Conservation (phyloP, 2,888 invertebrate genomes). For the Drosophila gaucha region DNA sequence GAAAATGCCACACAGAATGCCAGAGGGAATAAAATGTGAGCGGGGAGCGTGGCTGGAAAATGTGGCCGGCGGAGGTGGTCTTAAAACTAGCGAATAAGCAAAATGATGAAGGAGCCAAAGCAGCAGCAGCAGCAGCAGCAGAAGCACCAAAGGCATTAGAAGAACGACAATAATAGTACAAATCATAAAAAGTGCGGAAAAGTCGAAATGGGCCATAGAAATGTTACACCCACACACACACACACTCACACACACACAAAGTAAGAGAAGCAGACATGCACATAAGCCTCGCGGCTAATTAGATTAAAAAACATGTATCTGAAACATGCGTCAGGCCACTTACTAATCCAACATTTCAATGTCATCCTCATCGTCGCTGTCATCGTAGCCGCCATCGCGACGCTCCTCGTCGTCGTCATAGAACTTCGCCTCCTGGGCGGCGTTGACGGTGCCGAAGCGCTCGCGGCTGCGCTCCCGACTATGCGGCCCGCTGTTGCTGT, state of each 20-base stretch:
- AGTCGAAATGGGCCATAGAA: conserved; percentile 18
- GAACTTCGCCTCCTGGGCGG: conserved; percentile 47
- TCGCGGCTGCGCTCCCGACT: conserved; percentile 48
- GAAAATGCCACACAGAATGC: conserved; percentile 29
- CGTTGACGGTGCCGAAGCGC: conserved; percentile 53
- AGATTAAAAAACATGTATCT: conserved; percentile 37
- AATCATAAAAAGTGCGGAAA: conserved; percentile 11
- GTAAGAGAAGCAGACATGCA: conserved; percentile 3
- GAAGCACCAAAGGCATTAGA: neutral
- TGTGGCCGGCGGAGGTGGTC: neutral
- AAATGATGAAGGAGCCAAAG: conserved; percentile 2
- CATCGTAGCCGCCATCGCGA: conserved; percentile 45
- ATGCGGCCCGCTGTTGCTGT: conserved; percentile 14
- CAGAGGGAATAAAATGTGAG: neutral
- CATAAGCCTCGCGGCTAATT: conserved; percentile 26
- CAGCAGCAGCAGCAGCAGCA: conserved; percentile 6
- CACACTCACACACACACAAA: neutral
- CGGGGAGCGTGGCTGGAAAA: neutral
- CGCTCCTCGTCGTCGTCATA: conserved; percentile 53
- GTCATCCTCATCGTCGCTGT: conserved; percentile 75
- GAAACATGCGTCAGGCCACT: conserved; percentile 54
- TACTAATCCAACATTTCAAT: conserved; percentile 82
- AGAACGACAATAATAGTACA: conserved; percentile 15
- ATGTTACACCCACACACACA: conserved; percentile 1
- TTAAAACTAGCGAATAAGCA: conserved; percentile 11